Conservation (phyloP, 2,888 invertebrate genomes). For the Poecilobothrus nobilitatus region DNA sequence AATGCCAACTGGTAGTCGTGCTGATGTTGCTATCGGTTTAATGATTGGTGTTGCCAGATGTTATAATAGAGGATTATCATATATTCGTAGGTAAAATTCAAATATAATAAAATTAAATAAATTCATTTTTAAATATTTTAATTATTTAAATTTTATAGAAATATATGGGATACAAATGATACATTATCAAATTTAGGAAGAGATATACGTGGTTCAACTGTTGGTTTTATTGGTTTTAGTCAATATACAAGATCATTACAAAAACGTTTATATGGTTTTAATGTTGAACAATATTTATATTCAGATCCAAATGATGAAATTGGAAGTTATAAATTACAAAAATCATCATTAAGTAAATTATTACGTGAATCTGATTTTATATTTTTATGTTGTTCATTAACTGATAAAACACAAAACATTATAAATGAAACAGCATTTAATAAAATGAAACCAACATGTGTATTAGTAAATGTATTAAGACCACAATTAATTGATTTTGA, state of each 20-base stretch:
- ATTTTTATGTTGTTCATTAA: slow-evolving; percentile 54
- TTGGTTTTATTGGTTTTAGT: slow-evolving; percentile 71
- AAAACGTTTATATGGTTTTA: slow-evolving; percentile 57
- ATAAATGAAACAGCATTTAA: too few species aligned
- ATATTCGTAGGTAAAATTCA: slow-evolving; percentile 42
- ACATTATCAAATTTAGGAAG: slow-evolving; percentile 65
- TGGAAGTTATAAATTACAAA: slow-evolving; percentile 49
- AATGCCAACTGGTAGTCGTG: slow-evolving; percentile 61
- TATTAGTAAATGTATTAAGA: too few species aligned
- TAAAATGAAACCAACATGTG: too few species aligned
- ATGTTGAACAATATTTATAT: slow-evolving; percentile 59
- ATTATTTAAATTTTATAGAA: too few species aligned
- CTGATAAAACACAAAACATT: slow-evolving; percentile 46
- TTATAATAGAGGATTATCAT: slow-evolving; percentile 59
- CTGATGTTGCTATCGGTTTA: slow-evolving; percentile 66
- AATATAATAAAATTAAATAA: too few species aligned
- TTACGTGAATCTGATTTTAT: slow-evolving; percentile 58
- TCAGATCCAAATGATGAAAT: slow-evolving; percentile 56
- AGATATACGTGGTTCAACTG: slow-evolving; percentile 62
- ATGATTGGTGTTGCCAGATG: slow-evolving; percentile 61
- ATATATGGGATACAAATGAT: slow-evolving; percentile 32
- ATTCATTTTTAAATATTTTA: too few species aligned
- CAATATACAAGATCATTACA: slow-evolving; percentile 22
- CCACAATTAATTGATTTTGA: too few species aligned
- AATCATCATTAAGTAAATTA: slow-evolving; percentile 52